Percentiles rank a stretch among this genome's conserved stretches.
Evolutionary conservation across 2,113 vertebrate species (phyloP).

Genomic region (Burhinus oedicnemus): DNA sequence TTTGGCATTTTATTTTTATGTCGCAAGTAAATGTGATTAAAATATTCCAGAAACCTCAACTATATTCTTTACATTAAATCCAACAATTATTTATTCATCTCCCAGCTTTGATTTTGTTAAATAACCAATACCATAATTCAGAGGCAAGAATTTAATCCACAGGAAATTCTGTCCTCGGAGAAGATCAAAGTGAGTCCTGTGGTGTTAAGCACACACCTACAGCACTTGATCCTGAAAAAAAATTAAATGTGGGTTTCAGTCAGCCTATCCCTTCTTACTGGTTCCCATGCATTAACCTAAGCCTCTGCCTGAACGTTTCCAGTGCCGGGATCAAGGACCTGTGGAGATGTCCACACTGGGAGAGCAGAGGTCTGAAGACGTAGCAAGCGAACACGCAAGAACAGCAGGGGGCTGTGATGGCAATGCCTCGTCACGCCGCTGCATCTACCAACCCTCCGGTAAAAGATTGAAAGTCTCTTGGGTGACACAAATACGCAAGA

Average conservation of each 20-base stretch:
- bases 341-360: background rate
- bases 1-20: background rate
- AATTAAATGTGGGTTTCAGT: background rate
- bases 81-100: background rate
- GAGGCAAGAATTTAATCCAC: constrained; percentile 5
- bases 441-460: background rate
- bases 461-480: background rate
- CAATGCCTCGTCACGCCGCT: background rate
- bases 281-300: background rate
- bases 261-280: background rate
- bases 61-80: background rate
- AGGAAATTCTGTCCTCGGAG: background rate
- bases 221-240: background rate
- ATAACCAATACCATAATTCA: background rate
- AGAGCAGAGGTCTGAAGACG: background rate
- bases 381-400: fast-evolving
- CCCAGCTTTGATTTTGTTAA: constrained; percentile 20
- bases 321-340: background rate
- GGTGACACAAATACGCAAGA: background rate
- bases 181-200: constrained; percentile 27
- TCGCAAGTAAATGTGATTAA: background rate
- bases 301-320: background rate
- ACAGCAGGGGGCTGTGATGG: background rate
- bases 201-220: constrained; percentile 13
- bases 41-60: background rate